A percentile compares a stretch with the other conserved stretches of the same genome.
These are phyloP conservation scores for Caenorhabditis remanei DNA, from an alignment of 1,140 invertebrate genomes.

Conservation along the genomic window DNA sequence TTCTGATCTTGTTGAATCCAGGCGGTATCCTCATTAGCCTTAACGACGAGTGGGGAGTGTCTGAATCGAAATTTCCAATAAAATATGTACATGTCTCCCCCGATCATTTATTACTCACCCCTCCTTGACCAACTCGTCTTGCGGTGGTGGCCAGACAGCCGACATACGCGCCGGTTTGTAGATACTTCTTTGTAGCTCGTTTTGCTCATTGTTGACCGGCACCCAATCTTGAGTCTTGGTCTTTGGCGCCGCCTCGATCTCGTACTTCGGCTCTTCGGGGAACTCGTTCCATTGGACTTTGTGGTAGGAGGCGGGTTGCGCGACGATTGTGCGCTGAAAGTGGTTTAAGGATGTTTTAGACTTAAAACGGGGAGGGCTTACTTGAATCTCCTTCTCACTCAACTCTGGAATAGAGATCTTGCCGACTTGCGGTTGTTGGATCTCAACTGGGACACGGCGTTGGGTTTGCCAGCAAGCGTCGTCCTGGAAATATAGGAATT, in stretches of 20 bases:
- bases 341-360: no score
- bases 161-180: conserved; percentile 63
- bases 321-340: conserved; percentile 64
- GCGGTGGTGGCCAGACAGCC: conserved; percentile 66
- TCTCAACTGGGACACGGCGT: conserved; percentile 58
- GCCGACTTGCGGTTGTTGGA: conserved; percentile 63
- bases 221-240: conserved; percentile 66
- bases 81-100: no score
- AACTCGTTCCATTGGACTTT: conserved; percentile 68
- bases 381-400: conserved; percentile 60
- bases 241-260: conserved; percentile 49
- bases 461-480: conserved; percentile 67
- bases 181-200: conserved; percentile 57
- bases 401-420: conserved; percentile 66
- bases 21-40: conserved; percentile 58
- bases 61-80: not conserved
- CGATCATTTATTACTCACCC: conserved; percentile 6
- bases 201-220: conserved; percentile 65
- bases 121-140: conserved; percentile 62
- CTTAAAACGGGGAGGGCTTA: not conserved
- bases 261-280: conserved; percentile 61
- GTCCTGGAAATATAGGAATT: conserved; percentile 52
- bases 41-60: conserved; percentile 2
- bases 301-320: conserved; percentile 60
- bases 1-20: conserved; percentile 65